Conservation (phyloP, 2,888 invertebrate species). For the Plebejus argus region DNA sequence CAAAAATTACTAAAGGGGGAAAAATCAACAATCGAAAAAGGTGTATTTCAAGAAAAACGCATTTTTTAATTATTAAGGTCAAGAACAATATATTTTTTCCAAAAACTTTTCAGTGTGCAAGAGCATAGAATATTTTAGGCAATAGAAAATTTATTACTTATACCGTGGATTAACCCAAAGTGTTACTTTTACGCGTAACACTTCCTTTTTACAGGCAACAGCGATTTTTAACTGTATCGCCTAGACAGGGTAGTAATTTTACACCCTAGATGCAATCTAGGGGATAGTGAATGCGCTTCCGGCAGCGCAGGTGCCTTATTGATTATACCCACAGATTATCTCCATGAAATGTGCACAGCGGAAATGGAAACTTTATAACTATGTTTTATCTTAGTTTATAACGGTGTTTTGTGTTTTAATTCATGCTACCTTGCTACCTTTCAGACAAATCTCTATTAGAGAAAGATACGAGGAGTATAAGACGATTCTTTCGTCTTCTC, state of each 20-base stretch:
- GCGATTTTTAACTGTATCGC: conserved; percentile 35
- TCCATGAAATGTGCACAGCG: conserved; percentile 43
- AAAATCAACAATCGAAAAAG: too few relatives aligned
- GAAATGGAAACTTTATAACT: conserved; percentile 39
- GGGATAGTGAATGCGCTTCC: conserved; percentile 58
- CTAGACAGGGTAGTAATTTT: conserved; percentile 51
- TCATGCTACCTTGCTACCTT: background rate
- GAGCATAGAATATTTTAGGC: background rate
- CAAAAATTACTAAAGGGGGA: too few relatives aligned
- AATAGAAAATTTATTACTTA: background rate
- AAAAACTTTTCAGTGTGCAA: background rate
- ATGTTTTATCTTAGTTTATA: conserved; percentile 12
- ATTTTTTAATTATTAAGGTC: too few relatives aligned
- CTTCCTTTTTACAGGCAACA: conserved; percentile 7
- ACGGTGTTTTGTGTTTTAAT: background rate
- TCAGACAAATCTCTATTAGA: background rate
- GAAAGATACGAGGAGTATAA: too few relatives aligned
- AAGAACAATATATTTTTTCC: background rate
- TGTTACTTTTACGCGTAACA: conserved; percentile 9
- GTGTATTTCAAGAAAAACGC: too few relatives aligned
- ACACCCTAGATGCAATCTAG: conserved; percentile 57
- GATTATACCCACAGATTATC: conserved; percentile 45
- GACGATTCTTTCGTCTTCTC: too few relatives aligned
- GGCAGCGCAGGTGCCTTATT: conserved; percentile 46
- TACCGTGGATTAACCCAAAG: background rate